These are phyloP conservation scores for Aphaenogaster ashmeadi DNA, from an alignment of 1,140 invertebrate species.

Conservation along the genomic window DNA sequence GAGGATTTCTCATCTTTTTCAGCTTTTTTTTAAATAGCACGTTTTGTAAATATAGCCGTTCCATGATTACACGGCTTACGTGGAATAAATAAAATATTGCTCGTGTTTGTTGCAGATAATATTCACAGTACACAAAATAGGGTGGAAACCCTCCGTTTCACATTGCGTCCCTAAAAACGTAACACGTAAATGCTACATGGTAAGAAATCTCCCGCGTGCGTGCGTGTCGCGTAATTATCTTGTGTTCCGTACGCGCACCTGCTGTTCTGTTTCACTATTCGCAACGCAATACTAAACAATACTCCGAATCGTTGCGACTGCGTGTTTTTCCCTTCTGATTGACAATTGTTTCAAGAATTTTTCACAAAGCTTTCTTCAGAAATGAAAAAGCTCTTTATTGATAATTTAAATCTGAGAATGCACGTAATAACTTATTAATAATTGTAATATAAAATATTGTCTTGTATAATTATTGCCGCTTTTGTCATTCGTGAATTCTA, in stretches of 20 bases:
- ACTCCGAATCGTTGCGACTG: neutral
- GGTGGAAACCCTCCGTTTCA: constrained; percentile 5
- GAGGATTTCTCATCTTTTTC: neutral
- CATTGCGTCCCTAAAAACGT: constrained; percentile 18
- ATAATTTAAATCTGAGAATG: neutral
- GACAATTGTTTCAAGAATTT: neutral
- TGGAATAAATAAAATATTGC: constrained; percentile 26
- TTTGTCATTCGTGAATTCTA: neutral
- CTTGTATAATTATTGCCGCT: neutral
- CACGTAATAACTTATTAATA: neutral
- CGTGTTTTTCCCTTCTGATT: neutral
- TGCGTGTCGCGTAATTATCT: constrained; percentile 25
- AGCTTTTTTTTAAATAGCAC: neutral
- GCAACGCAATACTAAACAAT: constrained; percentile 11
- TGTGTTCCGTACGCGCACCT: constrained; percentile 12
- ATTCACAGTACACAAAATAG: neutral
- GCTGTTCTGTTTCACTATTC: neutral
- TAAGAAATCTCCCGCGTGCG: constrained; percentile 22
- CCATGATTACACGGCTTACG: neutral
- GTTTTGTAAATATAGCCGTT: neutral
- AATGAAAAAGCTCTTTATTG: neutral
- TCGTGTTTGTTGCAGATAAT: constrained; percentile 16
- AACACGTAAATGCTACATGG: constrained; percentile 11
- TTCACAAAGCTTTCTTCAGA: neutral
- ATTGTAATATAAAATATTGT: neutral